A percentile compares a stretch with the other conserved stretches of the same genome.
Evolutionary conservation across 2,888 invertebrate species (phyloP).

Genomic region (Erebia ligea): DNA sequence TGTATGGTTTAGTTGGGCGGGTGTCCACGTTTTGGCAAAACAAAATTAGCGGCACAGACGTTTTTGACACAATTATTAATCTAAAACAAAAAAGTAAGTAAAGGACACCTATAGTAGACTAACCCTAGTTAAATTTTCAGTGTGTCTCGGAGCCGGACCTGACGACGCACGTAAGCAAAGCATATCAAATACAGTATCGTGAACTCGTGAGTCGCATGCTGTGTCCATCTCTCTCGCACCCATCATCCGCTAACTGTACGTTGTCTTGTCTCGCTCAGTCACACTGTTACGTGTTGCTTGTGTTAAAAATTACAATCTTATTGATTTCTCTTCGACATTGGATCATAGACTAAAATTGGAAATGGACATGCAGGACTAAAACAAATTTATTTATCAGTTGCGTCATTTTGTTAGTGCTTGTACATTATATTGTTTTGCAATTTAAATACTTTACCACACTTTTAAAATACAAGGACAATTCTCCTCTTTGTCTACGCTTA

Average conservation of each 20-base stretch:
- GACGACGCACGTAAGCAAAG: conserved; percentile 78
- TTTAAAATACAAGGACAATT: neutral
- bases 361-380: conserved; percentile 4
- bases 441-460: neutral
- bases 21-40: conserved; percentile 55
- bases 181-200: conserved; percentile 65
- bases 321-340: conserved; percentile 39
- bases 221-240: conserved; percentile 67
- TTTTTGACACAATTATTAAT: conserved; percentile 37
- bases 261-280: conserved; percentile 60
- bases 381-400: neutral
- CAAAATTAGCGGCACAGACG: conserved; percentile 39
- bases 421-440: neutral
- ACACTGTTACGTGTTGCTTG: conserved; percentile 43
- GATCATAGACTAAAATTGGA: conserved; percentile 32
- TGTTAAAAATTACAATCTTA: conserved; percentile 24
- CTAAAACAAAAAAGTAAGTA: conserved; percentile 35
- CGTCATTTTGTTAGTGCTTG: neutral
- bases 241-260: conserved; percentile 61
- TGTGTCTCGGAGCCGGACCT: conserved; percentile 80
- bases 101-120: conserved; percentile 69
- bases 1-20: conserved; percentile 45
- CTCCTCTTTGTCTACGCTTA: neutral
- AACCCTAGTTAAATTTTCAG: conserved; percentile 78
- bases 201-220: conserved; percentile 79